Evolutionary conservation across 2,797 vertebrate genomes (phyloP).

Genomic region (Mormyrus proboscirostris): DNA sequence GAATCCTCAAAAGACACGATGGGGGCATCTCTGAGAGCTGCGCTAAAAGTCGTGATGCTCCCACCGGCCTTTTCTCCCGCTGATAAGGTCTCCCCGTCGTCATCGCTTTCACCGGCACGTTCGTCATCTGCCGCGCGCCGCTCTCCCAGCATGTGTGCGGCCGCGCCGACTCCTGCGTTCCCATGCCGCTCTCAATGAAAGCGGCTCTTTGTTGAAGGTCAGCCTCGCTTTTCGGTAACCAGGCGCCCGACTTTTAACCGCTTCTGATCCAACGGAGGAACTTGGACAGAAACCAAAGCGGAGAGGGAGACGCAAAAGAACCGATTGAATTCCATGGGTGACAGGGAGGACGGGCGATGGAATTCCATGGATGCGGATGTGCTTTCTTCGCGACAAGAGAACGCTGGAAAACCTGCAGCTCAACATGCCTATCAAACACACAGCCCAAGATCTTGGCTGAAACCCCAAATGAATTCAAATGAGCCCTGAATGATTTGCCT

Average conservation of each 20-base stretch:
- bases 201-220: conserved; percentile 30
- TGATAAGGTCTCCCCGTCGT: background rate
- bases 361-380: background rate
- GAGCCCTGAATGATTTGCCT: background rate
- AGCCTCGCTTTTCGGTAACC: conserved; percentile 28
- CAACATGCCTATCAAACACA: background rate
- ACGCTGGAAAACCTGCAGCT: background rate
- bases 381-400: background rate
- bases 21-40: background rate
- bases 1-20: background rate
- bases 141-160: background rate
- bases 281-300: conserved; percentile 20
- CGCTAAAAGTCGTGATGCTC: background rate
- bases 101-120: background rate
- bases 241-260: conserved; percentile 17
- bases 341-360: background rate
- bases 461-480: background rate
- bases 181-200: background rate
- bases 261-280: conserved; percentile 15
- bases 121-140: background rate
- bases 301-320: conserved; percentile 15
- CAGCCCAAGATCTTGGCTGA: background rate
- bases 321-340: background rate
- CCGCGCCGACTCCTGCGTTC: background rate
- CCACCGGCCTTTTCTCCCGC: background rate